A percentile compares a stretch with the other conserved stretches of the same genome.
These are phyloP conservation scores for Argyrosomus regius DNA, from an alignment of 2,797 vertebrate species.

Conservation along the genomic window DNA sequence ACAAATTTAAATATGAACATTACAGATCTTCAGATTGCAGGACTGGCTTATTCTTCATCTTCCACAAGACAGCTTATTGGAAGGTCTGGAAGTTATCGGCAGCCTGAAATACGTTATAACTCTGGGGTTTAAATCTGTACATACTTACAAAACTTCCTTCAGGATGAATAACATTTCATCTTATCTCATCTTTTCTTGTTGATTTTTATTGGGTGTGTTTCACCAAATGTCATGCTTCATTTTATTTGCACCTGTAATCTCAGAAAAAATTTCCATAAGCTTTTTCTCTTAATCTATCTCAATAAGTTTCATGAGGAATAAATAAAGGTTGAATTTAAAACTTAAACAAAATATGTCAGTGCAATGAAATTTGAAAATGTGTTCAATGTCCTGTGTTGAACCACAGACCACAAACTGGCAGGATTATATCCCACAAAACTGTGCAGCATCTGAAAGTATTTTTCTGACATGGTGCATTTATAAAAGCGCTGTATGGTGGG, in stretches of 20 bases:
- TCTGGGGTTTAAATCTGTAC: background rate
- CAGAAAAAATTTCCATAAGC: background rate
- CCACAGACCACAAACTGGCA: background rate
- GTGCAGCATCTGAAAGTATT: background rate
- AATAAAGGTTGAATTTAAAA: background rate
- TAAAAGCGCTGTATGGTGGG: background rate
- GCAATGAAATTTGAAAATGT: slow-evolving; percentile 1
- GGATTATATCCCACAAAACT: background rate
- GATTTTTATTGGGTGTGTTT: background rate
- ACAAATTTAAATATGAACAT: background rate
- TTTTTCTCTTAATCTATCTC: background rate
- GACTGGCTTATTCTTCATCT: background rate
- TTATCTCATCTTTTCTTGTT: background rate
- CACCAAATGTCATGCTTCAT: background rate
- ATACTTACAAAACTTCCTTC: background rate
- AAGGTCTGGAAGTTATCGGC: background rate
- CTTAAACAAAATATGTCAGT: background rate
- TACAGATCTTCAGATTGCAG: no score
- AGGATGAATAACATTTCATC: background rate
- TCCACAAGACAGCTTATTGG: background rate
- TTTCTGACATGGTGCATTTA: background rate
- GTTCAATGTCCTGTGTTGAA: background rate
- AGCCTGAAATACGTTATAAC: background rate
- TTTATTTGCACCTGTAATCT: background rate
- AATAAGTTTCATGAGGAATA: background rate